Base-by-base conservation (phyloP, 2,888 invertebrate species). In the Philereme transversata region DNA sequence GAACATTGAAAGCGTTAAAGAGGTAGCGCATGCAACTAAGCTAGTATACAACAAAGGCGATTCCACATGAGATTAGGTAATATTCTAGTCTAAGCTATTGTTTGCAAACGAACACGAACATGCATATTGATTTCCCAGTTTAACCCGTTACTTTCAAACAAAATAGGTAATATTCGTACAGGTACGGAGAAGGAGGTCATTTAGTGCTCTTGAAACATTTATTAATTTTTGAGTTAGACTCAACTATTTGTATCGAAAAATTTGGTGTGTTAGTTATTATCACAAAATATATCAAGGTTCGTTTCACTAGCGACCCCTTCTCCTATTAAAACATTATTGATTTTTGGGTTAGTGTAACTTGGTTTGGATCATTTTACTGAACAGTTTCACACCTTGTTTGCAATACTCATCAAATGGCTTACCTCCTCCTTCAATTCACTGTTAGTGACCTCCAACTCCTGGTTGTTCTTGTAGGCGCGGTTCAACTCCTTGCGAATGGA, bases 381-480 rank as follows among this genome's bases (percentile, higher is more conserved):
- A 22, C 22, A 22, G 22, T 22, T 22, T 22, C 22, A 22, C 22
- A 22, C 22, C 22, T 22, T 22, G 3, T 22, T 22, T 22, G 3
- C 22, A 22, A 22, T 22, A 22, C 22, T n/a, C 4, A 6, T 8
- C 9, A 34, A 7, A 6, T 34, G 1, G 10, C 86, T 73, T 82
- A 95, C 95, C 91, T 95, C 95, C 80, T 95, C 95, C 72, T 93
- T 94, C 7, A 96, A 84, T 83, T 95, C 95, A 59, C 94, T 93
- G 70, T 95, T 95, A 36, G 94, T 95, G 48, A 95, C 95, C 75
- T 95, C 95, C 57, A 94, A 86, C 57, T 95, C 95, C 75, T 94
- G 90, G 63, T 94, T 90, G 69, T 93, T 93, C 79, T 94, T 94
- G 71, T 87, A 89, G 33, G 92, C 71, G 56, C 94, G 89, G 45